A percentile compares a stretch with the other conserved stretches of the same genome.
phyloP scores from a whole-genome alignment of 2,888 invertebrate genomes.

The Elegia similella region DNA sequence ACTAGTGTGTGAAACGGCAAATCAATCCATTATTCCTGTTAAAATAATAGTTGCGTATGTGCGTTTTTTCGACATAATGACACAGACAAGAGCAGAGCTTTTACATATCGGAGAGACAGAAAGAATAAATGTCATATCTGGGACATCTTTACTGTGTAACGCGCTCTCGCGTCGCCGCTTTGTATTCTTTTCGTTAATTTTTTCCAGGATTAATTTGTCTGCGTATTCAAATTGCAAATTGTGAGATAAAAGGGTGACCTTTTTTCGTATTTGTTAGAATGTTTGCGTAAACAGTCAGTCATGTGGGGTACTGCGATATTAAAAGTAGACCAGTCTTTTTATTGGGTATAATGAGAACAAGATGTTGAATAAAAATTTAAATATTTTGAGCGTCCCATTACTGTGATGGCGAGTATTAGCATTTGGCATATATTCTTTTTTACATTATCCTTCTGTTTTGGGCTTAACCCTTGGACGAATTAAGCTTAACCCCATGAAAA shows the following conservation, averaged over 20 bases:
- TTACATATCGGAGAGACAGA: too few relatives aligned
- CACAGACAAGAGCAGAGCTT: too few relatives aligned
- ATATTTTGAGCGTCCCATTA: too few relatives aligned
- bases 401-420: too few relatives aligned
- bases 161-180: conserved; percentile 52
- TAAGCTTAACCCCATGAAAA: too few relatives aligned
- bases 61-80: too few relatives aligned
- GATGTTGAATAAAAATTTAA: neutral
- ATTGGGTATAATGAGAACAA: neutral
- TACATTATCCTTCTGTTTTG: too few relatives aligned
- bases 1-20: too few relatives aligned
- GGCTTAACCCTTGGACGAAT: too few relatives aligned
- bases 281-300: conserved; percentile 27
- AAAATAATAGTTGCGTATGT: too few relatives aligned
- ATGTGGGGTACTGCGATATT: conserved; percentile 4
- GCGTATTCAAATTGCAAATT: conserved; percentile 78
- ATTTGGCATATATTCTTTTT: too few relatives aligned
- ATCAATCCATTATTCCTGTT: too few relatives aligned
- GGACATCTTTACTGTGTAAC: neutral
- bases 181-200: conserved; percentile 69
- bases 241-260: conserved; percentile 67
- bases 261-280: conserved; percentile 48
- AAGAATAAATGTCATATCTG: neutral
- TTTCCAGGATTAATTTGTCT: conserved; percentile 76
- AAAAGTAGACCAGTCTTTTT: neutral